Percentiles rank a stretch among this genome's conserved stretches.
phyloP scores from a whole-genome alignment of 2,113 vertebrate species.

The Tylochromis polylepis region DNA sequence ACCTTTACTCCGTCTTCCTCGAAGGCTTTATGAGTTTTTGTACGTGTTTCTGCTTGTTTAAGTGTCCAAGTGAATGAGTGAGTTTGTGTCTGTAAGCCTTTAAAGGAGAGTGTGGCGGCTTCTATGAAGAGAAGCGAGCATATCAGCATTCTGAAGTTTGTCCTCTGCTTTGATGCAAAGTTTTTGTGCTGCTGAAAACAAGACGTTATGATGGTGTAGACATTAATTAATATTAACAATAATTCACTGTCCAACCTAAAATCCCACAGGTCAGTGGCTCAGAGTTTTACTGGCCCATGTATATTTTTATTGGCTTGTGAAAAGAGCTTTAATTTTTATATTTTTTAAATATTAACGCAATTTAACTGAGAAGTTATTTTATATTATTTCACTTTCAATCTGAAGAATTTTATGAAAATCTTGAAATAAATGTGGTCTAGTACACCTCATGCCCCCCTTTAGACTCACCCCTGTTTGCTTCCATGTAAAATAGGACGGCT shows the following conservation, averaged over 20 bases:
- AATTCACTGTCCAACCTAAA: background rate
- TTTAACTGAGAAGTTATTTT: background rate
- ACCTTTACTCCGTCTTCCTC: background rate
- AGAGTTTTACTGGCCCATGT: background rate
- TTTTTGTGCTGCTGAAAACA: background rate
- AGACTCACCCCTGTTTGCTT: background rate
- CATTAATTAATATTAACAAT: background rate
- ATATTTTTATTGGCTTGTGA: background rate
- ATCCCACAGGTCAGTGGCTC: background rate
- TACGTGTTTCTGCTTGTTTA: background rate
- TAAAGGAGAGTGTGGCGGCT: too few relatives aligned
- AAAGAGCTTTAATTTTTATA: background rate
- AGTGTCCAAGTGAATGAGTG: fast-evolving
- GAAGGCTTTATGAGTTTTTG: background rate
- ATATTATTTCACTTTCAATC: background rate
- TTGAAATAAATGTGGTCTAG: background rate
- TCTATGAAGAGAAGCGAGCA: too few relatives aligned
- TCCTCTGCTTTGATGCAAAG: too few relatives aligned
- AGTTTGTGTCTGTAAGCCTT: background rate
- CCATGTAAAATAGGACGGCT: background rate
- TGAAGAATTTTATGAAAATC: background rate
- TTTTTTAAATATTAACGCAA: background rate
- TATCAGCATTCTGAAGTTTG: too few relatives aligned
- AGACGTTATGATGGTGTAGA: background rate
- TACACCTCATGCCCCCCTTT: background rate